phyloP scores from a whole-genome alignment of 2,888 invertebrate species.

The Temnothorax rugatulus region DNA sequence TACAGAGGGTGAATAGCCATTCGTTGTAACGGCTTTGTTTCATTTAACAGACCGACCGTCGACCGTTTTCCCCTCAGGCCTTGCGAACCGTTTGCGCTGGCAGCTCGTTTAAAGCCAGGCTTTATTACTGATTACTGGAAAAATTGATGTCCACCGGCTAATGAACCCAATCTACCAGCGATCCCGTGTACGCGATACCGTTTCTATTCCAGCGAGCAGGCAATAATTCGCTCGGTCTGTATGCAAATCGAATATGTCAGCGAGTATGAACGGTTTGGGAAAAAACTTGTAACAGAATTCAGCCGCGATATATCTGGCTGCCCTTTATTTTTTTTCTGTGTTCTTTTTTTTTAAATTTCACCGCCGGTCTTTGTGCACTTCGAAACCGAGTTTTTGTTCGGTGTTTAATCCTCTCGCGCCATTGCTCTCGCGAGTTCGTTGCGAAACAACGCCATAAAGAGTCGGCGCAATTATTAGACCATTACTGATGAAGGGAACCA shows the following conservation, averaged over 20 bases:
- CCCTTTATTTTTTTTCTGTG: slow-evolving; percentile 23
- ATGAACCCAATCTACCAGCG: slow-evolving; percentile 77
- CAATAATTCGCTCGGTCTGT: slow-evolving; percentile 68
- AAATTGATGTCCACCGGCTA: slow-evolving; percentile 82
- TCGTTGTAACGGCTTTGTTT: slow-evolving; percentile 84
- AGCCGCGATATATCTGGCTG: slow-evolving; percentile 46
- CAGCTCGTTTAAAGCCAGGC: slow-evolving; percentile 81
- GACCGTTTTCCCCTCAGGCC: slow-evolving; percentile 73
- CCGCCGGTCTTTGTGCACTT: slow-evolving; percentile 41
- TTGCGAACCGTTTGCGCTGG: slow-evolving; percentile 70
- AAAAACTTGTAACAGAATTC: slow-evolving; percentile 54
- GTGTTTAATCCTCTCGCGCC: slow-evolving; percentile 62
- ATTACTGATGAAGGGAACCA: slow-evolving; percentile 51
- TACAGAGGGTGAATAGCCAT: slow-evolving; percentile 79
- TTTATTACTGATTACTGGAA: slow-evolving; percentile 84
- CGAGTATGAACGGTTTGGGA: slow-evolving; percentile 49
- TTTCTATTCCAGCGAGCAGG: slow-evolving; percentile 67
- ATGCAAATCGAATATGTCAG: slow-evolving; percentile 71
- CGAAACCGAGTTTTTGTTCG: slow-evolving; percentile 60
- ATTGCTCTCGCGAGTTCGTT: slow-evolving; percentile 27
- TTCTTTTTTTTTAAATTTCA: slow-evolving; percentile 45
- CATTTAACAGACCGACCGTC: slow-evolving; percentile 82
- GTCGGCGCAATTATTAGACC: slow-evolving; percentile 64
- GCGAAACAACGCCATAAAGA: slow-evolving; percentile 29
- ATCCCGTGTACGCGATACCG: slow-evolving; percentile 67